Conservation (phyloP, 2,888 invertebrate species). For the Sialis lutaria region DNA sequence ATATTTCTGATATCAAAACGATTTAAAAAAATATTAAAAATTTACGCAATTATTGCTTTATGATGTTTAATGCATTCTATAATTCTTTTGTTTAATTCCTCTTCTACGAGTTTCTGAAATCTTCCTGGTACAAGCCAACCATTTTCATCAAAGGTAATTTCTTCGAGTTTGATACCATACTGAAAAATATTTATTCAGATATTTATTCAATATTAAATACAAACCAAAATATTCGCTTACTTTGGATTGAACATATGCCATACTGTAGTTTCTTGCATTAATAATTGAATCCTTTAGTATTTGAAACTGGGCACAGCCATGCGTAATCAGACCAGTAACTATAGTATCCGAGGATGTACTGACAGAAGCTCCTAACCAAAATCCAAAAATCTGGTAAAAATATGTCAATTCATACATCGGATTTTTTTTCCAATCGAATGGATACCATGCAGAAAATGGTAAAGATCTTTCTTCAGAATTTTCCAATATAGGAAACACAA, state of each 20-base stretch:
- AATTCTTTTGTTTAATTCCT: background rate
- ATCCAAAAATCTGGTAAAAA: background rate
- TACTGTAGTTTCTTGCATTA: background rate
- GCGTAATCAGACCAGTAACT: background rate
- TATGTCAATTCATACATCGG: background rate
- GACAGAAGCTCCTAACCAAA: background rate
- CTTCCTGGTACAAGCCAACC: background rate
- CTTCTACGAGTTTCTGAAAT: background rate
- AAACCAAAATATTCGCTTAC: too few species aligned
- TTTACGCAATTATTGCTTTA: background rate
- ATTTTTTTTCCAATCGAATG: background rate
- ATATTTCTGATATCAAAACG: background rate
- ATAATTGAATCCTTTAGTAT: background rate
- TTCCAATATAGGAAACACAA: background rate
- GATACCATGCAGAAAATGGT: background rate
- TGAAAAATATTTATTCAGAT: too few species aligned
- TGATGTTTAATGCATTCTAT: background rate
- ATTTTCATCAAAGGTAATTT: too few species aligned
- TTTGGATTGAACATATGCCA: background rate
- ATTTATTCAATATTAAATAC: too few species aligned
- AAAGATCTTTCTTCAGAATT: background rate
- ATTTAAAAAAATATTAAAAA: background rate
- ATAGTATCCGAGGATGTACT: background rate
- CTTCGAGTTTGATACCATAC: too few species aligned
- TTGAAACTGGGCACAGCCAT: background rate